Base-by-base conservation (phyloP, 2,113 vertebrate species). In the Salvelinus namaycush region DNA sequence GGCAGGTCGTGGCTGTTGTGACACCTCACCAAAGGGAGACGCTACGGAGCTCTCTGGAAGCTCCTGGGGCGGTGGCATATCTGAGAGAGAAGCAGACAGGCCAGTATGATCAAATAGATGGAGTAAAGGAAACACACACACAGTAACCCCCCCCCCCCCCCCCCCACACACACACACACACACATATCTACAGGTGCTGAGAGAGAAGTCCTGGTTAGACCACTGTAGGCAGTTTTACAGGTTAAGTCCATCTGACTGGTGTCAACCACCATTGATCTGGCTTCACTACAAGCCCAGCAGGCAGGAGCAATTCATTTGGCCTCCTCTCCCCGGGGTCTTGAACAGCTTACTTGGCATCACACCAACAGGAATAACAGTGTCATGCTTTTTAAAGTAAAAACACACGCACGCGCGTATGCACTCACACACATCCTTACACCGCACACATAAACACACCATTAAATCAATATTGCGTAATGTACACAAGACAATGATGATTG, bases 181-280 rank as follows among this genome's bases (percentile, higher is more conserved):
- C 14, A 51, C 14, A 16, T 0, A 54, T 0, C 1, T 18, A 34
- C 66, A 39, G 26, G 16, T 8, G 16, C 67, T n/a, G 67, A 14
- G 51, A 14, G 6, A 59, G 70, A 31, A 57, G 18, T 72, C 6
- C 16, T 31, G 27, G 24, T 18, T 54, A 57, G 26, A 31, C 68
- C 29, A n/a, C 39, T 26, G 68, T 18, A 78, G 26, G 70, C 64
- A 74, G 16, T 54, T 54, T 31, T 57, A 20, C 26, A 31, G 12
- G 26, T 29, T 73, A 68, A 76, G 8, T 70, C 67, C 13, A 74
- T 29, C 74, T 76, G 77, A 79, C 64, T 66, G 73, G 48, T 74
- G 79, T 76, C 73, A 80, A 75, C 26, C 11, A 11, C 24, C 16
- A 83, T 81, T 34, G 79, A 82, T 82, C 79, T 69, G 22, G 69